Evolutionary conservation across 2,888 invertebrate genomes (phyloP), one percentile per base, ranked within the genome.

Genomic region (Deilephila elpenor): DNA sequence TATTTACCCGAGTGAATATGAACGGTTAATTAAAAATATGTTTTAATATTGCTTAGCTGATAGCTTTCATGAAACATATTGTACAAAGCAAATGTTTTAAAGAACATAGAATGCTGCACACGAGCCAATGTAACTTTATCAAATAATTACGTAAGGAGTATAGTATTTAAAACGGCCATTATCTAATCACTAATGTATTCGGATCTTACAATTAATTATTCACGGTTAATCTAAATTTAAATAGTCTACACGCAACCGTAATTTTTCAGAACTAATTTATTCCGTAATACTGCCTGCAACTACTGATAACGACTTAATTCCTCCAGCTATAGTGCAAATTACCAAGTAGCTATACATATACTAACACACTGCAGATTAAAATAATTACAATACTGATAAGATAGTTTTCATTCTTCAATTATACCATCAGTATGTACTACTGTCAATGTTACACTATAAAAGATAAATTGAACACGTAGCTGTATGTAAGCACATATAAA

Each of bases 321-420:
- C 64, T 64, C 64, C 61, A 67, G 56, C 56, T 56, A 56, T n/a
- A 59, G 59, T 73, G 37, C 44, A 70, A 71, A 71, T 73, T 67
- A 71, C 70, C 25, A 6, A 67, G 67, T 67, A 67, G 51, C 51
- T 67, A 17, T 44, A 37, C 8, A 37, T 37, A 51, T 51, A 25
- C 51, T 14, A 51, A 59, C 59, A 34, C 37, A 20, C 67, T 56
- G 32, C 56, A 44, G 37, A 72, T 71, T 67, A 56, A 71, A 74
- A 72, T 74, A 53, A 73, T 59, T 73, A 70, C 70, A 53, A 62
- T 73, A 44, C 67, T 67, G 44, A 67, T 67, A 67, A 67, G 25
- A 67, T 67, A 6, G 51, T 67, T 67, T 29, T 44, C 44, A 37
- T 64, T 64, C 44, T 64, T 64, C 37, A 44, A 37, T 62, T 34